These are phyloP conservation scores for Myrmecophaga tridactyla DNA, from an alignment of 2,113 vertebrate genomes.

Conservation along the genomic window DNA sequence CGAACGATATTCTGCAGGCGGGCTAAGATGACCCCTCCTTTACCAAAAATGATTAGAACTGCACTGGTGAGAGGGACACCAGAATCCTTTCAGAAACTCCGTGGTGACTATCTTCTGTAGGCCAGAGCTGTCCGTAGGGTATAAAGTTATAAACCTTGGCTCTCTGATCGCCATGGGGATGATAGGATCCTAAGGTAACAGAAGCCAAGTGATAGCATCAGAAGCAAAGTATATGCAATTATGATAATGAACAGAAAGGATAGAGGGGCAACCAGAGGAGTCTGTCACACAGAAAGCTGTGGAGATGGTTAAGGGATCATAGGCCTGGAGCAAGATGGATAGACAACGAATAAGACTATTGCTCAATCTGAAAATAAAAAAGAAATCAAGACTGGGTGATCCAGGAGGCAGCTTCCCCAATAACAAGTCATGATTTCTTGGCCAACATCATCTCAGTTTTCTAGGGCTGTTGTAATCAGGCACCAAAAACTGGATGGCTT, in stretches of 20 bases:
- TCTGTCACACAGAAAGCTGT: not conserved
- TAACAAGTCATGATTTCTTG: not conserved
- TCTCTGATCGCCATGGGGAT: not conserved
- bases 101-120: not conserved
- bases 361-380: not conserved
- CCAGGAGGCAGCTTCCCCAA: not conserved
- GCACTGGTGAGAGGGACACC: not conserved
- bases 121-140: not conserved
- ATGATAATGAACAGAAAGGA: not conserved
- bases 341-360: not conserved
- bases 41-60: not conserved
- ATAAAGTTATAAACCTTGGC: not conserved
- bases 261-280: not conserved
- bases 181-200: not conserved
- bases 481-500: too few relatives aligned
- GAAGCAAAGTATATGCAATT: not conserved
- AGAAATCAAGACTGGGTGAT: not conserved
- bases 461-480: too few relatives aligned
- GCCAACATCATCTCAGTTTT: too few relatives aligned
- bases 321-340: not conserved
- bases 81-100: not conserved
- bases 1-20: not conserved
- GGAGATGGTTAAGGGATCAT: not conserved
- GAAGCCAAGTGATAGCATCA: not conserved
- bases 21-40: not conserved